Conservation (phyloP, 2,888 invertebrate genomes). For the Pardosa pseudoannulata region DNA sequence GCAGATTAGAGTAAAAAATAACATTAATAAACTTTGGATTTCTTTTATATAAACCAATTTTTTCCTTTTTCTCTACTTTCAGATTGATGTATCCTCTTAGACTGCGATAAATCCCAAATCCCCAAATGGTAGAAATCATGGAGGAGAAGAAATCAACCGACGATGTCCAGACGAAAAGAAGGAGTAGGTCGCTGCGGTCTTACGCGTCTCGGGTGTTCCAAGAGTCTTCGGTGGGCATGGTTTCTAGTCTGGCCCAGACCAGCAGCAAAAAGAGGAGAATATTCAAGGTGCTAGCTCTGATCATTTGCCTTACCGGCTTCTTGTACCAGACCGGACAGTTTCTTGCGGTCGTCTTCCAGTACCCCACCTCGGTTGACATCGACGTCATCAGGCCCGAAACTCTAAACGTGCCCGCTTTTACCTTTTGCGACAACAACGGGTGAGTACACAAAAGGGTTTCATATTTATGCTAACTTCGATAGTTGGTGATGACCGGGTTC, state of each 20-base stretch:
- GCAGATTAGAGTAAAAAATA: no score
- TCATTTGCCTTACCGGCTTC: conserved; percentile 34
- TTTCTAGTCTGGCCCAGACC: conserved; percentile 31
- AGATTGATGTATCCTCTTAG: no score
- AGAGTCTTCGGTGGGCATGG: conserved; percentile 32
- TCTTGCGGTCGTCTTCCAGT: conserved; percentile 11
- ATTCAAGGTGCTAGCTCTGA: conserved; percentile 24
- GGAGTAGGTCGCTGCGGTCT: neutral
- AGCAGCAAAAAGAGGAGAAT: conserved; percentile 13
- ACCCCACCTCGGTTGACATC: conserved; percentile 40
- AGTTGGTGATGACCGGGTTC: no score
- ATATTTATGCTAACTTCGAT: no score
- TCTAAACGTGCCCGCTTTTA: conserved; percentile 37
- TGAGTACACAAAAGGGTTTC: neutral
- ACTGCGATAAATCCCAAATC: no score
- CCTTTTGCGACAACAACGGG: conserved; percentile 44
- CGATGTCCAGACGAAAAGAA: no score
- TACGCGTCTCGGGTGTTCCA: conserved; percentile 36
- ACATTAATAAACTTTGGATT: no score
- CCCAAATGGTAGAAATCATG: no score
- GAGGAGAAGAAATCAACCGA: no score
- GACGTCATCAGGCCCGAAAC: conserved; percentile 15
- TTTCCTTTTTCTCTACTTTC: no score
- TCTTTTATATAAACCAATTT: no score
- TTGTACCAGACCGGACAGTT: conserved; percentile 36